Evolutionary conservation across 2,113 vertebrate genomes (phyloP).

Genomic region (Neotoma lepida): DNA sequence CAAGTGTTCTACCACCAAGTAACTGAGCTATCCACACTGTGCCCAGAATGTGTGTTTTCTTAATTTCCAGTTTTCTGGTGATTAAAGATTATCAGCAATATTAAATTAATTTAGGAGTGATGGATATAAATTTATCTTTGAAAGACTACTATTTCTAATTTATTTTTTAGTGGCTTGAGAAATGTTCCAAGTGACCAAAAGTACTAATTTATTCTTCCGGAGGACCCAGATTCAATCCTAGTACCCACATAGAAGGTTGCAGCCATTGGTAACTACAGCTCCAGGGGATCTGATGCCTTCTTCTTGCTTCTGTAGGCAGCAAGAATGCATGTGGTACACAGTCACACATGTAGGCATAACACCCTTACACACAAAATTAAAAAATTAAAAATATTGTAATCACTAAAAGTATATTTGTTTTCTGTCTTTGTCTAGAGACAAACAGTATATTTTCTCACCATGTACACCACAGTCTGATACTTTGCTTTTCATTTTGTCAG

Average conservation of each 20-base stretch:
- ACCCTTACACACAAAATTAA: neutral
- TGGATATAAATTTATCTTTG: neutral
- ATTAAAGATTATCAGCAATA: neutral
- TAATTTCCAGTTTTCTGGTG: neutral
- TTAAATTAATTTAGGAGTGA: neutral
- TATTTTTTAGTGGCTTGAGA: neutral
- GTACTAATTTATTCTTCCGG: neutral
- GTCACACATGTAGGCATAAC: neutral
- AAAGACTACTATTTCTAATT: neutral
- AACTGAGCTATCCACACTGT: neutral
- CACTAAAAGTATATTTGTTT: neutral
- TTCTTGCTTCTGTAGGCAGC: neutral
- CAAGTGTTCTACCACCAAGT: neutral
- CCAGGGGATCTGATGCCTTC: neutral
- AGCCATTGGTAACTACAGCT: too few species aligned
- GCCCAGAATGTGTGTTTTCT: neutral
- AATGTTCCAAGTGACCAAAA: neutral
- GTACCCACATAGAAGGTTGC: neutral
- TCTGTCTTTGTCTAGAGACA: neutral
- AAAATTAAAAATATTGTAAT: neutral
- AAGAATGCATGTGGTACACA: neutral
- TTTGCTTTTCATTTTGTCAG: neutral
- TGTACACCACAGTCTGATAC: fast-evolving
- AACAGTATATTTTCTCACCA: neutral
- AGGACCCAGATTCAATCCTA: neutral